Evolutionary conservation across 2,888 invertebrate species (phyloP).

Genomic region (Apamea epomidion): DNA sequence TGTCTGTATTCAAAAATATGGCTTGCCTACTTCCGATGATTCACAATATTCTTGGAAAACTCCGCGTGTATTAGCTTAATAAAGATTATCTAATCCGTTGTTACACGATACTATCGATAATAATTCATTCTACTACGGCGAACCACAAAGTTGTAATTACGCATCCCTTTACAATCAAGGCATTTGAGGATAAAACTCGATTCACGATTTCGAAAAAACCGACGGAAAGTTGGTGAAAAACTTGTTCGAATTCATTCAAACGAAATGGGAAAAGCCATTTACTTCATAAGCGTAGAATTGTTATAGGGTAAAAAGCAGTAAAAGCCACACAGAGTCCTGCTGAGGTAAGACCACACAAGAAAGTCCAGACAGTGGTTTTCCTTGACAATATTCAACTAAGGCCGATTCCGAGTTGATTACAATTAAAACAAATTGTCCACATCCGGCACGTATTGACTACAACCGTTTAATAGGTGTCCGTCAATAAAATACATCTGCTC

Average conservation of each 20-base stretch:
- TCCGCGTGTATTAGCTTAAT: slow-evolving; percentile 44
- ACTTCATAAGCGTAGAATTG: background rate
- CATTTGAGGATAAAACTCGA: slow-evolving; percentile 2
- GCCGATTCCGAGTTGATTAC: slow-evolving; percentile 75
- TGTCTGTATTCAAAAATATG: slow-evolving; percentile 57
- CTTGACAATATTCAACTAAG: slow-evolving; percentile 66
- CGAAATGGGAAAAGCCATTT: background rate
- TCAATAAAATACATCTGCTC: slow-evolving; percentile 86
- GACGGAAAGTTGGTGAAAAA: background rate
- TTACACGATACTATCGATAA: slow-evolving; percentile 48
- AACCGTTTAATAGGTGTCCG: slow-evolving; percentile 85
- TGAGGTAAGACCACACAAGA: slow-evolving; percentile 25
- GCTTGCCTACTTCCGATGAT: slow-evolving; percentile 68
- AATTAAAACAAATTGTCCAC: slow-evolving; percentile 88
- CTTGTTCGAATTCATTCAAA: slow-evolving; percentile 7
- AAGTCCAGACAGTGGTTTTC: slow-evolving; percentile 57
- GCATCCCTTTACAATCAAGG: slow-evolving; percentile 25
- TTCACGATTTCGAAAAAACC: background rate
- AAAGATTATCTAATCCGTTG: slow-evolving; percentile 64
- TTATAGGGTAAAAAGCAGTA: background rate
- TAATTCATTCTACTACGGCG: slow-evolving; percentile 33
- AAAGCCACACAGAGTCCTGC: background rate
- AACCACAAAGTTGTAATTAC: slow-evolving; percentile 35
- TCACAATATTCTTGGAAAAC: slow-evolving; percentile 64
- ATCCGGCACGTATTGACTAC: slow-evolving; percentile 86